These are phyloP conservation scores for Lepidostoma basale DNA, from an alignment of 1,140 invertebrate genomes.

Conservation along the genomic window DNA sequence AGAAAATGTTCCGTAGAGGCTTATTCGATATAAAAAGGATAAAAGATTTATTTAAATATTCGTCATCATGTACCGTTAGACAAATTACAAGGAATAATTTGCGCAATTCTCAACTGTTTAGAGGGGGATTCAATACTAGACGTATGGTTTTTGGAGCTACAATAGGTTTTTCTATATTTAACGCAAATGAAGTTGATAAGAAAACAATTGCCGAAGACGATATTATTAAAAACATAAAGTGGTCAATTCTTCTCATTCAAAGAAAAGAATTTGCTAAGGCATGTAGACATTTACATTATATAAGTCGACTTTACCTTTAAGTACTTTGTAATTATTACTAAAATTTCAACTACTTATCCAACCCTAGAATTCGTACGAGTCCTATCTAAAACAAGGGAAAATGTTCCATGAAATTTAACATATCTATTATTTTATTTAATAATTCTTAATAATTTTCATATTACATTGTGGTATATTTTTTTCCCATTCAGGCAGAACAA, in stretches of 20 bases:
- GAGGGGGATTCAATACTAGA: not conserved
- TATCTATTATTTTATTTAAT: not conserved
- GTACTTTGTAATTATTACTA: too few relatives aligned
- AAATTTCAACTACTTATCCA: too few relatives aligned
- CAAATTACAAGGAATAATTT: not conserved
- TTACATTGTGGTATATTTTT: not conserved
- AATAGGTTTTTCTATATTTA: slow-evolving; percentile 55
- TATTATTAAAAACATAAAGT: slow-evolving; percentile 74
- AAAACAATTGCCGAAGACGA: slow-evolving; percentile 68
- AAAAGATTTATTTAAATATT: slow-evolving; percentile 9
- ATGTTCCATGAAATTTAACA: not conserved
- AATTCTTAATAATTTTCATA: not conserved
- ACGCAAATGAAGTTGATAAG: slow-evolving; percentile 55
- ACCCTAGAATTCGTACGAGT: too few relatives aligned
- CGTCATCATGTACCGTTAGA: not conserved
- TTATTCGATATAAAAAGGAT: slow-evolving; percentile 1
- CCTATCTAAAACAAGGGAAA: too few relatives aligned
- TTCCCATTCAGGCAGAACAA: slow-evolving; percentile 70
- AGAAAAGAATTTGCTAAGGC: slow-evolving; percentile 70
- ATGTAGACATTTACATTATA: too few relatives aligned
- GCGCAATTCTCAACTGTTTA: not conserved
- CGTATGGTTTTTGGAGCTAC: not conserved
- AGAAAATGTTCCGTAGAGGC: slow-evolving; percentile 7
- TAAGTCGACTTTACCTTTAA: too few relatives aligned
- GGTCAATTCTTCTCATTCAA: slow-evolving; percentile 75